Evolutionary conservation across 2,797 vertebrate species (phyloP).

Genomic region (Phataginus tetradactyla): DNA sequence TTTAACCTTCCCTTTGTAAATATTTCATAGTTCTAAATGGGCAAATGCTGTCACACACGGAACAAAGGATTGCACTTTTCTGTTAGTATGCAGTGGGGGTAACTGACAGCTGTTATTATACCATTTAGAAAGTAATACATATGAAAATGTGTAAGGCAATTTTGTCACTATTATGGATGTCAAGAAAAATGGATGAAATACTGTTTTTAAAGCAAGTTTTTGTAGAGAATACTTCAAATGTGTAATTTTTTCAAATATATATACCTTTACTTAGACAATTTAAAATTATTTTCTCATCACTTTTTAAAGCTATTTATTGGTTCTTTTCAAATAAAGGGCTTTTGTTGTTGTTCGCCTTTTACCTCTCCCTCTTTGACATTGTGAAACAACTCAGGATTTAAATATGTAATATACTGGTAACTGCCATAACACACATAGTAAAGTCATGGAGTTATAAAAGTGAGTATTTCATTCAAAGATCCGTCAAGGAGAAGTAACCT

Average conservation of each 20-base stretch:
- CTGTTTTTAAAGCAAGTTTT: conserved; percentile 69
- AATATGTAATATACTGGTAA: conserved; percentile 40
- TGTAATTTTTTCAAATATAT: conserved; percentile 64
- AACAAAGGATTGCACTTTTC: conserved; percentile 80
- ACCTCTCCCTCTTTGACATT: conserved; percentile 39
- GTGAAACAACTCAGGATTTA: conserved; percentile 11
- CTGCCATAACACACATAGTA: neutral
- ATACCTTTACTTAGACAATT: conserved; percentile 61
- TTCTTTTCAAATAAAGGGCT: neutral
- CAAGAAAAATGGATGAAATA: conserved; percentile 64
- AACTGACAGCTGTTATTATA: conserved; percentile 81
- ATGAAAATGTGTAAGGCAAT: conserved; percentile 71
- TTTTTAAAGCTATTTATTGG: conserved; percentile 34
- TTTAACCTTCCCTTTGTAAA: conserved; percentile 88
- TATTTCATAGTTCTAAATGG: conserved; percentile 85
- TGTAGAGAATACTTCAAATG: conserved; percentile 41
- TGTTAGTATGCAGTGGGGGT: conserved; percentile 63
- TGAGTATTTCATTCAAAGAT: conserved; percentile 47
- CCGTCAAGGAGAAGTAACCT: conserved; percentile 34
- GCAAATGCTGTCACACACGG: conserved; percentile 78
- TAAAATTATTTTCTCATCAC: conserved; percentile 6
- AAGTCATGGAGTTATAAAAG: conserved; percentile 15
- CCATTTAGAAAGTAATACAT: conserved; percentile 78
- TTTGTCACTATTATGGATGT: conserved; percentile 72
- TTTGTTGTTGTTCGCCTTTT: neutral